phyloP scores from a whole-genome alignment of 2,888 invertebrate genomes.

The Microplitis manilae region DNA sequence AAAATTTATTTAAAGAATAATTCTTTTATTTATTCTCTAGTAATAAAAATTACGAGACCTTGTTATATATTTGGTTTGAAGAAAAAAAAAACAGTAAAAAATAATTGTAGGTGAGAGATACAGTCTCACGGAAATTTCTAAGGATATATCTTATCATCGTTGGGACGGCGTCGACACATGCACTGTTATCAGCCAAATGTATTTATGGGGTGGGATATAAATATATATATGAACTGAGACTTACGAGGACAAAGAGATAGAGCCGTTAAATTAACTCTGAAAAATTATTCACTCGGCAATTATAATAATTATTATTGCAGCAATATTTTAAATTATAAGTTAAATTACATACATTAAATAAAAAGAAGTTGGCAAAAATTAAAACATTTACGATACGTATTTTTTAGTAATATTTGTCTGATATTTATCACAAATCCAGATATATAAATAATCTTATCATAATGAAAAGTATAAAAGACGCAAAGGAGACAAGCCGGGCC shows the following conservation, averaged over 20 bases:
- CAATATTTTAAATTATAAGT: neutral
- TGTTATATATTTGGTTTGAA: slow-evolving; percentile 3
- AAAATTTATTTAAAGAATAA: neutral
- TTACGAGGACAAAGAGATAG: slow-evolving; percentile 35
- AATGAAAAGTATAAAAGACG: slow-evolving; percentile 15
- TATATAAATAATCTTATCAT: slow-evolving; percentile 21
- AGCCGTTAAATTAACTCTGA: neutral
- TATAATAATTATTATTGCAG: neutral
- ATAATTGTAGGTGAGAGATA: slow-evolving; percentile 24
- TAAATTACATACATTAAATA: neutral
- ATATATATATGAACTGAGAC: slow-evolving; percentile 51
- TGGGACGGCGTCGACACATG: slow-evolving; percentile 46
- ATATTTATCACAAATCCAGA: slow-evolving; percentile 9
- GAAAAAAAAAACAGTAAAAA: slow-evolving; percentile 6
- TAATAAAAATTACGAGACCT: slow-evolving; percentile 5
- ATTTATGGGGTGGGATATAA: slow-evolving; percentile 63
- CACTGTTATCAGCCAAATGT: slow-evolving; percentile 63
- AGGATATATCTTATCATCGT: slow-evolving; percentile 60
- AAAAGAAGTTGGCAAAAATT: neutral
- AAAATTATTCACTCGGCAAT: neutral
- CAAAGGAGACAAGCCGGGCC: neutral
- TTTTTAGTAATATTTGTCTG: slow-evolving; percentile 10
- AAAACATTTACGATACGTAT: neutral
- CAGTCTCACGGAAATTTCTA: slow-evolving; percentile 49
- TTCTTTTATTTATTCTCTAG: slow-evolving; percentile 17